Evolutionary conservation across 2,888 invertebrate species (phyloP).

Genomic region (Drosophila kanekoi): DNA sequence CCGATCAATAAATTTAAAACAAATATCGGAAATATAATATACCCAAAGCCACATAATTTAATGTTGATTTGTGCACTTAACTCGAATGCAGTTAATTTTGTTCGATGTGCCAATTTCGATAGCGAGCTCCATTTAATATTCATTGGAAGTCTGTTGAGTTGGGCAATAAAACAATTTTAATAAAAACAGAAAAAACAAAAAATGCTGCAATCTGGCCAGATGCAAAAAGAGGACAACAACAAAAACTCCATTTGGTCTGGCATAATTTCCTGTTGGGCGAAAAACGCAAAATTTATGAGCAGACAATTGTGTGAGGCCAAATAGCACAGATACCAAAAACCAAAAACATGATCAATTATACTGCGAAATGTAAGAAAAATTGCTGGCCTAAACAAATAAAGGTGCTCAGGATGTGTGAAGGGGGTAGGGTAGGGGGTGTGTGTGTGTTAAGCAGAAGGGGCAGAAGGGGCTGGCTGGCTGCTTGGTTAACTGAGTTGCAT

Average conservation of each 20-base stretch:
- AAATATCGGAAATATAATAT: not conserved
- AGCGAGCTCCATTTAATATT: conserved; percentile 17
- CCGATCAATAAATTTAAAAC: no score
- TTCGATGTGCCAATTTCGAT: conserved; percentile 22
- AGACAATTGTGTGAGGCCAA: conserved; percentile 56
- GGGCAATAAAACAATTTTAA: conserved; percentile 10
- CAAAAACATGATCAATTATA: conserved; percentile 76
- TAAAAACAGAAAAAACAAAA: not conserved
- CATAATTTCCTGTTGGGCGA: conserved; percentile 55
- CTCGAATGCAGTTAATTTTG: conserved; percentile 1
- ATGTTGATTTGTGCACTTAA: not conserved
- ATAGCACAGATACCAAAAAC: conserved; percentile 43
- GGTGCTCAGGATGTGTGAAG: not conserved
- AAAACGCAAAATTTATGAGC: conserved; percentile 63
- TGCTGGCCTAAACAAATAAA: conserved; percentile 56
- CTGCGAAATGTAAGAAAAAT: conserved; percentile 68
- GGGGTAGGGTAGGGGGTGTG: no score
- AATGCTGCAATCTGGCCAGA: conserved; percentile 52
- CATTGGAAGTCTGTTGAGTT: conserved; percentile 23
- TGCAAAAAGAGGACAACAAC: conserved; percentile 24
- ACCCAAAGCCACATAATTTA: not conserved
- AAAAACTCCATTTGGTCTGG: conserved; percentile 36
- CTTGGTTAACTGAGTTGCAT: conserved; percentile 29
- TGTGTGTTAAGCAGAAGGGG: no score
- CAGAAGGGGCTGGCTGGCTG: not conserved